phyloP scores from a whole-genome alignment of 2,888 invertebrate genomes.

The Chesias legatella region DNA sequence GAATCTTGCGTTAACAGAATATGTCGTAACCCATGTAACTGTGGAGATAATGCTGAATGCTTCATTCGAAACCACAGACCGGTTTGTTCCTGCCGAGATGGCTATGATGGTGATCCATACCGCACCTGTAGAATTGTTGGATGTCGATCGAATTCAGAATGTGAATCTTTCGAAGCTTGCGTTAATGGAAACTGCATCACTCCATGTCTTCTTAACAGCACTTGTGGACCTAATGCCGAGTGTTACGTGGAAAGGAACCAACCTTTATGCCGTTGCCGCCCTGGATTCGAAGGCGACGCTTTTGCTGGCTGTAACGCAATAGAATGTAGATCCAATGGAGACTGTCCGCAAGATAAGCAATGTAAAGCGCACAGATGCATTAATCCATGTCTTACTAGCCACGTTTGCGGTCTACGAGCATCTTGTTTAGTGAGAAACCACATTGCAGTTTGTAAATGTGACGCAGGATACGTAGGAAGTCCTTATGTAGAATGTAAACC shows the following conservation, averaged over 20 bases:
- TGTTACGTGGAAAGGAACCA: slow-evolving; percentile 87
- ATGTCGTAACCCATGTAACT: slow-evolving; percentile 93
- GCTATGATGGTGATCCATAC: slow-evolving; percentile 93
- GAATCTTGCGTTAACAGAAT: slow-evolving; percentile 93
- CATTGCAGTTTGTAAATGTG: slow-evolving; percentile 91
- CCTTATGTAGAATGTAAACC: slow-evolving; percentile 90
- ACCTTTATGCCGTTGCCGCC: slow-evolving; percentile 89
- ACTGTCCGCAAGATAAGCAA: slow-evolving; percentile 91
- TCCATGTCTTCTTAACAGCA: slow-evolving; percentile 89
- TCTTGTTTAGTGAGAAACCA: slow-evolving; percentile 91
- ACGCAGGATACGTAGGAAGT: slow-evolving; percentile 86
- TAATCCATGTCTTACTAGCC: slow-evolving; percentile 89
- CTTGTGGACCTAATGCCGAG: slow-evolving; percentile 91
- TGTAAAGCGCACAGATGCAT: slow-evolving; percentile 93
- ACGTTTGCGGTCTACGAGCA: slow-evolving; percentile 88
- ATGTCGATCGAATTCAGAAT: slow-evolving; percentile 91
- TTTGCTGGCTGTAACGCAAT: slow-evolving; percentile 87
- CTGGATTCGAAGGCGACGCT: slow-evolving; percentile 90
- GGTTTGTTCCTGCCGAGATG: slow-evolving; percentile 91
- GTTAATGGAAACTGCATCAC: slow-evolving; percentile 91
- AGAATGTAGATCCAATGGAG: slow-evolving; percentile 92
- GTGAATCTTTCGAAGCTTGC: slow-evolving; percentile 90
- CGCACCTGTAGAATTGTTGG: slow-evolving; percentile 89
- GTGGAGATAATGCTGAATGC: slow-evolving; percentile 91
- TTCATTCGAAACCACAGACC: slow-evolving; percentile 91